These are phyloP conservation scores for Chalcis sispes DNA, from an alignment of 2,888 invertebrate species.

Conservation along the genomic window DNA sequence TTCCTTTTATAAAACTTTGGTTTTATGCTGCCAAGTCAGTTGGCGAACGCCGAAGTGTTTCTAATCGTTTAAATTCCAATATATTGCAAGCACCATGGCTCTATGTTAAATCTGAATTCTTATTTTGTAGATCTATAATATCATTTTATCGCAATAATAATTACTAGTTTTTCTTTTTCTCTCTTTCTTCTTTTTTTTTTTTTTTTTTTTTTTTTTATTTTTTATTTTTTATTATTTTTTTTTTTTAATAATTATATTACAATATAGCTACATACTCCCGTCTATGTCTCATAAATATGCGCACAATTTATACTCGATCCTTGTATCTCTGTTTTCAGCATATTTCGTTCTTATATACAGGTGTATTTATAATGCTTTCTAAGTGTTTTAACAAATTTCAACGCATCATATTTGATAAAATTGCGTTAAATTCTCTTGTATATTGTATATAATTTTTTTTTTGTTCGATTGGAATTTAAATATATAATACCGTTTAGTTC, in stretches of 20 bases:
- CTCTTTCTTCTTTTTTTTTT: slow-evolving; percentile 35
- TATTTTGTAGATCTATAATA: slow-evolving; percentile 54
- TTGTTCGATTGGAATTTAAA: slow-evolving; percentile 50
- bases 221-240: slow-evolving; percentile 28
- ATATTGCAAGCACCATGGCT: slow-evolving; percentile 52
- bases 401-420: slow-evolving; percentile 12
- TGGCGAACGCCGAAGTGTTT: slow-evolving; percentile 46
- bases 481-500: slow-evolving; percentile 36
- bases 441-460: slow-evolving; percentile 27
- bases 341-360: slow-evolving; percentile 47
- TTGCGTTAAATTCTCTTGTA: slow-evolving; percentile 19
- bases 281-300: slow-evolving; percentile 18
- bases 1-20: slow-evolving; percentile 50
- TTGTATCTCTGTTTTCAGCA: neutral
- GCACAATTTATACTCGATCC: slow-evolving; percentile 8
- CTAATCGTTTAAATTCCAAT: slow-evolving; percentile 43
- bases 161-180: slow-evolving; percentile 48
- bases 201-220: slow-evolving; percentile 27
- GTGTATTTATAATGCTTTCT: slow-evolving; percentile 34
- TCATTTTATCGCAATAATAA: slow-evolving; percentile 60
- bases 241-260: slow-evolving; percentile 63
- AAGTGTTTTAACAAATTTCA: slow-evolving; percentile 42
- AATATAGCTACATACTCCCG: slow-evolving; percentile 63
- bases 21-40: slow-evolving; percentile 47
- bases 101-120: slow-evolving; percentile 44